These are phyloP conservation scores for Sebastiscus albofasciatus DNA, from an alignment of 2,797 vertebrate genomes.

Conservation along the genomic window DNA sequence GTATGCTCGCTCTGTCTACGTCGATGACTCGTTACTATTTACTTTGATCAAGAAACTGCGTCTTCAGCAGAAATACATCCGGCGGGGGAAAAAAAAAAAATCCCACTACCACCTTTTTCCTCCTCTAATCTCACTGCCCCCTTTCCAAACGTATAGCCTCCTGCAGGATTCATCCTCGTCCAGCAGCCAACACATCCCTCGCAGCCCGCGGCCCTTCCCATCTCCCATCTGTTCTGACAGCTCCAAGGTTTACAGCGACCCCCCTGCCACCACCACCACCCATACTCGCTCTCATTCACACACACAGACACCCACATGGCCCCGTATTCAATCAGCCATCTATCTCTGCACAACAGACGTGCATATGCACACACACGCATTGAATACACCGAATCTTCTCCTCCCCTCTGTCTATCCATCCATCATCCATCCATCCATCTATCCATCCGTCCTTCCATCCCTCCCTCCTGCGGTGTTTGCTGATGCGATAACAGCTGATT, in stretches of 20 bases:
- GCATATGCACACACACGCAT: conserved; percentile 36
- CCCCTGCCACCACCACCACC: background rate
- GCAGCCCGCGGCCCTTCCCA: conserved; percentile 70
- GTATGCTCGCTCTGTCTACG: background rate
- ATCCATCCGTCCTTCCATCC: conserved; percentile 38
- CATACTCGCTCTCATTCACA: conserved; percentile 23
- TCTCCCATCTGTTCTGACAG: conserved; percentile 90
- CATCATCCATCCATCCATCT: conserved; percentile 29
- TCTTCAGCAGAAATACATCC: conserved; percentile 34
- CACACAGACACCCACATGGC: conserved; percentile 64
- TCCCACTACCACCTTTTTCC: background rate
- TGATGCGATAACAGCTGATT: conserved; percentile 83
- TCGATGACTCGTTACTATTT: conserved; percentile 7
- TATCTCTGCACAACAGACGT: conserved; percentile 77
- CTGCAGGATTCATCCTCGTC: conserved; percentile 51
- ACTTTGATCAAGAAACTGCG: conserved; percentile 38
- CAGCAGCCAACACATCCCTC: conserved; percentile 57
- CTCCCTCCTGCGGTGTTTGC: conserved; percentile 62
- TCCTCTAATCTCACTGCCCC: conserved; percentile 34
- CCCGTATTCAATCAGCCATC: conserved; percentile 75
- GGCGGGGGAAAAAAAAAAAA: background rate
- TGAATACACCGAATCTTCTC: conserved; percentile 37
- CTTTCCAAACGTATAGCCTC: conserved; percentile 38
- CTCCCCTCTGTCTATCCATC: conserved; percentile 52
- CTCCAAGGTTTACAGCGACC: conserved; percentile 87